These are phyloP conservation scores for Boloria selene DNA, from an alignment of 2,888 invertebrate genomes.

Conservation along the genomic window DNA sequence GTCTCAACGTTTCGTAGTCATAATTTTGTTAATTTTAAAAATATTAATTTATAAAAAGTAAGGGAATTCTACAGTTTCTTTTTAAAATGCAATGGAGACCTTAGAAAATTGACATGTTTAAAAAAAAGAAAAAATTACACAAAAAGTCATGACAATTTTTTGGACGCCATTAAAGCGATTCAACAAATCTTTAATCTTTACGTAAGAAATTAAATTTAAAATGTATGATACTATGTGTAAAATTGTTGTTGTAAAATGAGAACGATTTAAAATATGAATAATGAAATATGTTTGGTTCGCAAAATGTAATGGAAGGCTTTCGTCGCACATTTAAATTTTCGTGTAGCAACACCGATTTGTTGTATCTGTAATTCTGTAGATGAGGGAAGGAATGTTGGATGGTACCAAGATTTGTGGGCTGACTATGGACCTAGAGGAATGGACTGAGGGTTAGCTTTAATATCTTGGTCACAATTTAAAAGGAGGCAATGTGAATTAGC, in stretches of 20 bases:
- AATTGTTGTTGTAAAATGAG: conserved; percentile 46
- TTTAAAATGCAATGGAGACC: conserved; percentile 9
- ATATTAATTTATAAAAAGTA: conserved; percentile 33
- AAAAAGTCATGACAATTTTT: conserved; percentile 5
- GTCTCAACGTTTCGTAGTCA: conserved; percentile 74
- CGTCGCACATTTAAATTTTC: conserved; percentile 64
- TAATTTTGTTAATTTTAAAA: conserved; percentile 60
- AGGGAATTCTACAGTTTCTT: conserved; percentile 27
- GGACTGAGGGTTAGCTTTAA: background rate
- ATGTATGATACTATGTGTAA: conserved; percentile 50
- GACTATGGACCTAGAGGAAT: background rate
- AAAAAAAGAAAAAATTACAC: background rate
- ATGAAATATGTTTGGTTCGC: conserved; percentile 52
- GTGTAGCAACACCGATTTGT: conserved; percentile 57
- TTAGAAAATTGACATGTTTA: background rate
- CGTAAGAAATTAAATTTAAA: conserved; percentile 48
- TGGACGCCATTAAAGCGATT: conserved; percentile 20
- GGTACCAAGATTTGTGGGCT: conserved; percentile 17
- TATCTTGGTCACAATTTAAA: too few relatives aligned
- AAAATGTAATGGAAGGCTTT: conserved; percentile 60
- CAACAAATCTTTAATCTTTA: conserved; percentile 40
- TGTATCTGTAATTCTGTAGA: conserved; percentile 47
- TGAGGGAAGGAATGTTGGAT: conserved; percentile 21
- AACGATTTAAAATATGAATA: conserved; percentile 38
- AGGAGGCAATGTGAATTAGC: too few relatives aligned